Evolutionary conservation across 1,140 invertebrate genomes (phyloP), one percentile per base, ranked within the genome.

Genomic region (Branchinecta lynchi): DNA sequence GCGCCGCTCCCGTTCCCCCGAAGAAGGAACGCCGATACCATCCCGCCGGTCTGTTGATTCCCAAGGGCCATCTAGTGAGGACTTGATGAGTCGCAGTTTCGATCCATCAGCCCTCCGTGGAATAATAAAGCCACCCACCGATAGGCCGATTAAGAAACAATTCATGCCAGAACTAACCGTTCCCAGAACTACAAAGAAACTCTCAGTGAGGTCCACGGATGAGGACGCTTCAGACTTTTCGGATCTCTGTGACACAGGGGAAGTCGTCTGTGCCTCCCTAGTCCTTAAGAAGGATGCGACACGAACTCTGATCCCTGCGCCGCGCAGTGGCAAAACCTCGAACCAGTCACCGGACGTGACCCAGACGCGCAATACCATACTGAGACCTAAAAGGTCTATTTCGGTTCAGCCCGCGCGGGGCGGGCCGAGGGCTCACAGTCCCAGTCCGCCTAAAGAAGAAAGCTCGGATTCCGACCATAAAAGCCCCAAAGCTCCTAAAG

Each of bases 361-460:
- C 45, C 71, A 69, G 32, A 72, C 71, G 10, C 71, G 70, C 17
- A 65, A 67, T 51, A 70, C 71, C 3, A 69, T 71, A 12, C 73
- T 72, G 15, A 68, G 69, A 70, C 70, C 70, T 43, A 70, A 66
- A 43, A 65, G 72, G n/a, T 68, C 69, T 45, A 65, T 69, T 6
- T 72, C 73, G 10, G 70, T 72, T 7, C 68, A 72, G 65, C 73
- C 71, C 5, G 43, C 60, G 8, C 43, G 15, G 7, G 70, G 66
- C 66, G 70, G 60, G 43, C 46, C 46, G 44, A 45, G 44, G 5
- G 10, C 51, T 3, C 8, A 44, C 17, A 44, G 15, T 69, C 60
- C 17, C n/a, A 8, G 12, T 8, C 43, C 9, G 45, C 68, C 9
- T 17, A 60, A 60, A 60, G 51, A 60, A 60, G 51, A 60, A 20